Evolutionary conservation across 2,888 invertebrate genomes (phyloP).

Genomic region (Meandrusa payeni): DNA sequence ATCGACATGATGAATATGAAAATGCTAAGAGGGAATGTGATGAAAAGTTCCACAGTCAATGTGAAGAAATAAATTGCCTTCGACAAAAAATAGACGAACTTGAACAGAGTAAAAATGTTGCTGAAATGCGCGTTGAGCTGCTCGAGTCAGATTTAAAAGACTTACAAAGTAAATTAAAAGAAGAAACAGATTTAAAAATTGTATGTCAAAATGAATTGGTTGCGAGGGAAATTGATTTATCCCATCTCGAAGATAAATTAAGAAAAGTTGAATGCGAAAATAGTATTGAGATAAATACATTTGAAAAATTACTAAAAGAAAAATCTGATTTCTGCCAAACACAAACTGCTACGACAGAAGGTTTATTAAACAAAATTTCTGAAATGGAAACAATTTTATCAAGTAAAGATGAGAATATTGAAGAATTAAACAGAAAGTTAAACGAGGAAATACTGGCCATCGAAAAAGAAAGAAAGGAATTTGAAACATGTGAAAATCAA

Average conservation of each 20-base stretch:
- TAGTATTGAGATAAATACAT: constrained; percentile 30
- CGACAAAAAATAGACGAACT: constrained; percentile 40
- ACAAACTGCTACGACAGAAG: constrained; percentile 37
- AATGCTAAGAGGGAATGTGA: constrained; percentile 37
- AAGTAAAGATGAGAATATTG: constrained; percentile 38
- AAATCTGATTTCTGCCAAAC: constrained; percentile 36
- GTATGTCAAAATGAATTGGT: constrained; percentile 29
- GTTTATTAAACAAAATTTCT: constrained; percentile 34
- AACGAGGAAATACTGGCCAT: constrained; percentile 35
- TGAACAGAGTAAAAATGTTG: constrained; percentile 31
- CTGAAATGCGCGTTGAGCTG: constrained; percentile 30
- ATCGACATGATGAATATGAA: constrained; percentile 41
- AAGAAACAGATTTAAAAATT: constrained; percentile 33
- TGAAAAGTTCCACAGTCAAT: constrained; percentile 35
- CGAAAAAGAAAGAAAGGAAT: constrained; percentile 53
- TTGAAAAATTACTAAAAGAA: constrained; percentile 39
- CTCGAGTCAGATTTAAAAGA: constrained; percentile 35
- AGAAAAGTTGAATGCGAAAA: constrained; percentile 22
- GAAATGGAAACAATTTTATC: constrained; percentile 38
- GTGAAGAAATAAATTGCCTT: constrained; percentile 36
- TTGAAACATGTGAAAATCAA: constrained; percentile 66
- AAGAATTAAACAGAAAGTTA: constrained; percentile 35
- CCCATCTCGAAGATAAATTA: constrained; percentile 32
- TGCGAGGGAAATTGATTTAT: constrained; percentile 36
- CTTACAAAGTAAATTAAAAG: constrained; percentile 31